These are phyloP conservation scores for Trachelus stipa DNA, from an alignment of 2,888 invertebrate genomes.

Conservation along the genomic window DNA sequence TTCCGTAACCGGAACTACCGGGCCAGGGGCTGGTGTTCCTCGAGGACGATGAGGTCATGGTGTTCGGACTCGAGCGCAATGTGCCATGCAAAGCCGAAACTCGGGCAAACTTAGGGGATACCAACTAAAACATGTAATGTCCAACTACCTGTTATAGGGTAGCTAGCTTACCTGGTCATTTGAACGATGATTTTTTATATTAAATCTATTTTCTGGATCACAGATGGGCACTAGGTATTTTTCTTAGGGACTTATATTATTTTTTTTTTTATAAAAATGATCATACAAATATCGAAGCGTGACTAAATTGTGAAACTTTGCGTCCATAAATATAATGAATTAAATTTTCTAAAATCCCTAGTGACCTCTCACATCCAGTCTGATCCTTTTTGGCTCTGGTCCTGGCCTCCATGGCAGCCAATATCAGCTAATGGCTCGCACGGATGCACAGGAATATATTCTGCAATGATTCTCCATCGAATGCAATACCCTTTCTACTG, in stretches of 20 bases:
- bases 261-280: too few species aligned
- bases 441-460: neutral
- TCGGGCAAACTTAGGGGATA: slow-evolving; percentile 62
- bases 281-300: too few species aligned
- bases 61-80: slow-evolving; percentile 51
- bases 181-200: neutral
- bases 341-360: neutral
- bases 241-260: neutral
- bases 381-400: neutral
- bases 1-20: slow-evolving; percentile 69
- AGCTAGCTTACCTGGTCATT: neutral
- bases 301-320: too few species aligned
- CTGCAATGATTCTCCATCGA: neutral
- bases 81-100: slow-evolving; percentile 63
- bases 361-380: neutral
- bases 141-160: neutral
- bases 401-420: neutral
- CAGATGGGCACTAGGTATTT: neutral
- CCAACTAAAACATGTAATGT: slow-evolving; percentile 59
- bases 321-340: neutral
- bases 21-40: slow-evolving; percentile 53
- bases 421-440: neutral
- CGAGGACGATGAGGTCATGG: slow-evolving; percentile 46
- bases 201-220: neutral
- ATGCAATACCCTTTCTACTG: neutral